Conservation (phyloP, 2,888 invertebrate genomes). For the Leptarthrus brevirostris region DNA sequence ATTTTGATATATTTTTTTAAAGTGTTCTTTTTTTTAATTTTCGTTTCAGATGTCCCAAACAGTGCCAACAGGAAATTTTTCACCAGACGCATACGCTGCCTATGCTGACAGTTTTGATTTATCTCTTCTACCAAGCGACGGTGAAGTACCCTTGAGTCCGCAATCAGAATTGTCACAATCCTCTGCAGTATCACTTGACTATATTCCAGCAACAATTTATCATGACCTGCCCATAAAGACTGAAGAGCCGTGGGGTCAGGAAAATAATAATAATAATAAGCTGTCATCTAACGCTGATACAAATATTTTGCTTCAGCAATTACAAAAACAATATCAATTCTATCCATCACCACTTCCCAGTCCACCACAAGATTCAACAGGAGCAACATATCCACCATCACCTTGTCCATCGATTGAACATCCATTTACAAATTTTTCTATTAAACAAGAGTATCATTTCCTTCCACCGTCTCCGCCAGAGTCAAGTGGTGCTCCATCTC, state of each 20-base stretch:
- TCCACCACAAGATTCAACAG: slow-evolving; percentile 61
- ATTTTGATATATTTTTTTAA: not conserved
- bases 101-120: slow-evolving; percentile 77
- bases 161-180: slow-evolving; percentile 57
- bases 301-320: slow-evolving; percentile 57
- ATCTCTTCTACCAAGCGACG: slow-evolving; percentile 73
- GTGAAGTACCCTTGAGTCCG: slow-evolving; percentile 68
- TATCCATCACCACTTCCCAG: slow-evolving; percentile 64
- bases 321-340: slow-evolving; percentile 57
- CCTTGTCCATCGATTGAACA: slow-evolving; percentile 64
- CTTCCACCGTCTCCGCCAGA: slow-evolving; percentile 73
- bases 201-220: slow-evolving; percentile 60
- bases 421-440: slow-evolving; percentile 60
- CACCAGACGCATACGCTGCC: slow-evolving; percentile 61
- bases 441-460: slow-evolving; percentile 68
- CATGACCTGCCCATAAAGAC: slow-evolving; percentile 61
- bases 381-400: slow-evolving; percentile 56
- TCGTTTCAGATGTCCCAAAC: slow-evolving; percentile 49
- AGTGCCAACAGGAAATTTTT: slow-evolving; percentile 40
- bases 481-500: slow-evolving; percentile 70
- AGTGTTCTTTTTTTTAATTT: slow-evolving; percentile 1
- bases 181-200: slow-evolving; percentile 55
- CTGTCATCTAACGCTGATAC: slow-evolving; percentile 6
- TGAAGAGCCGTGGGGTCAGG: slow-evolving; percentile 62
- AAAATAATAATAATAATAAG: slow-evolving; percentile 41